These are phyloP conservation scores for Muscicapa comitata DNA, from an alignment of 2,797 vertebrate species.

Conservation along the genomic window DNA sequence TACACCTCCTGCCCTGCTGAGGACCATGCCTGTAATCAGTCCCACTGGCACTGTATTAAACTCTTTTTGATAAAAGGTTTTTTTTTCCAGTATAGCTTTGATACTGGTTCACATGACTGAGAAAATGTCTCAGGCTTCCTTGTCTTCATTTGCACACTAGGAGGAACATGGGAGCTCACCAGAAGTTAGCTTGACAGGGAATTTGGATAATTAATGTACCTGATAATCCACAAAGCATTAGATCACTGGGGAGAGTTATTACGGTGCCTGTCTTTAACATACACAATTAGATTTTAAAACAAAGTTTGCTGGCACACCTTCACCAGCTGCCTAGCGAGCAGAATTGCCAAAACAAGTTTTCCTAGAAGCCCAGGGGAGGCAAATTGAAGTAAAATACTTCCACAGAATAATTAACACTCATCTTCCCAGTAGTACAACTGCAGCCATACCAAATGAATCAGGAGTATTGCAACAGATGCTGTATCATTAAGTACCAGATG, in stretches of 20 bases:
- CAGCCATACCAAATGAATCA: neutral
- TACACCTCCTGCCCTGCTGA: too few relatives aligned
- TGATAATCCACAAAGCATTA: neutral
- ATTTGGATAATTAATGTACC: neutral
- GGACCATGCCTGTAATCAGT: too few relatives aligned
- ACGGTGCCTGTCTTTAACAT: neutral
- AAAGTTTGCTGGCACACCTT: neutral
- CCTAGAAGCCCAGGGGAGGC: neutral
- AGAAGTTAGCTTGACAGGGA: constrained; percentile 2
- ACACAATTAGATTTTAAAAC: constrained; percentile 9
- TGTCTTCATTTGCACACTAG: neutral
- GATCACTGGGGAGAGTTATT: neutral
- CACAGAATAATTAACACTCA: neutral
- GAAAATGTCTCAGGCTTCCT: neutral
- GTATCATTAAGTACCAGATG: constrained; percentile 17
- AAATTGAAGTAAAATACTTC: neutral
- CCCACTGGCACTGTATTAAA: neutral
- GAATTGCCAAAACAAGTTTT: neutral
- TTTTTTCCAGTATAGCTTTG: neutral
- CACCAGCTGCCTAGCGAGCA: neutral
- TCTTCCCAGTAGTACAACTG: neutral
- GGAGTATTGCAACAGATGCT: constrained; percentile 13
- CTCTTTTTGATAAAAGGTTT: neutral
- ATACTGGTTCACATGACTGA: neutral
- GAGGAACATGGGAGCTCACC: neutral